These are phyloP conservation scores for Phorcus lineatus DNA, from an alignment of 2,888 invertebrate genomes.

Conservation along the genomic window DNA sequence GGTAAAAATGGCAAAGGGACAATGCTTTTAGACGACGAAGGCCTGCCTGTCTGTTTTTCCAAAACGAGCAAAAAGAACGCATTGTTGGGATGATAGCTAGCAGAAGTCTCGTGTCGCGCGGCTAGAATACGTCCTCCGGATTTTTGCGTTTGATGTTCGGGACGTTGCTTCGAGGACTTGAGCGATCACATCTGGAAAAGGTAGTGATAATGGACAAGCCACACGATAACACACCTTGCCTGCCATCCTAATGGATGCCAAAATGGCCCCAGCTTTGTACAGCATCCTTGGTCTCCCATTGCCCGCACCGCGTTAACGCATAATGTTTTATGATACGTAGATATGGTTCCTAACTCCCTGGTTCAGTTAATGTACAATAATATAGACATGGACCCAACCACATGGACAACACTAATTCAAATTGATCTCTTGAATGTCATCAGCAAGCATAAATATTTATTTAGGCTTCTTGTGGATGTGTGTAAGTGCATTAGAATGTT, in stretches of 20 bases:
- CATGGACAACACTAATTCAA: too few relatives aligned
- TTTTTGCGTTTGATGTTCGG: neutral
- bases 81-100: neutral
- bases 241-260: slow-evolving; percentile 1
- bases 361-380: too few relatives aligned
- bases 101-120: slow-evolving; percentile 18
- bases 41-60: slow-evolving; percentile 17
- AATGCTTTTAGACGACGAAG: slow-evolving; percentile 14
- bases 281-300: neutral
- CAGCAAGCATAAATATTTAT: too few relatives aligned
- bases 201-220: slow-evolving; percentile 14
- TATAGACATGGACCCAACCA: too few relatives aligned
- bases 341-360: neutral
- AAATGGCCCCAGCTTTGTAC: neutral
- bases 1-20: slow-evolving; percentile 21
- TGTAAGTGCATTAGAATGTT: too few relatives aligned
- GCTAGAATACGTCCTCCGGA: neutral
- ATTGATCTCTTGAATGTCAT: too few relatives aligned
- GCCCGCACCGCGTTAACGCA: neutral
- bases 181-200: slow-evolving; percentile 3
- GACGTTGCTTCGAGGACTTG: neutral
- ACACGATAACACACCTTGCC: slow-evolving; percentile 1
- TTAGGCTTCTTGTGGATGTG: too few relatives aligned
- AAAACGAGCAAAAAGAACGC: neutral
- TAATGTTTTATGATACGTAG: slow-evolving; percentile 13